These are phyloP conservation scores for Hemaris fuciformis DNA, from an alignment of 2,888 invertebrate genomes.

Conservation along the genomic window DNA sequence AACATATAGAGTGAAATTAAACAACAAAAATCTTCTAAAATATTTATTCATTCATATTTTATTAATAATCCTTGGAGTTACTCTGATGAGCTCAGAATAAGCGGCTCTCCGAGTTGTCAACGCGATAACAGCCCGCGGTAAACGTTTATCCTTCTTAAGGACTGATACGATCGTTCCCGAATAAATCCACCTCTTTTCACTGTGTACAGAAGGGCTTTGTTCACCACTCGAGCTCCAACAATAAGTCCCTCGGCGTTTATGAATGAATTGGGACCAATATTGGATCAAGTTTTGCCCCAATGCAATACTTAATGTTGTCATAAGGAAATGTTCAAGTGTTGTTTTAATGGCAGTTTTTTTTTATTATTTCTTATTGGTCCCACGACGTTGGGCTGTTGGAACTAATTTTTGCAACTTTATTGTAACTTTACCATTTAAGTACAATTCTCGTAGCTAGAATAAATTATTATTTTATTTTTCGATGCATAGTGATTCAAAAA, in stretches of 20 bases:
- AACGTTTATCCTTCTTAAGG: conserved; percentile 32
- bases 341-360: background rate
- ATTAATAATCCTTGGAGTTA: background rate
- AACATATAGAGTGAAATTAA: background rate
- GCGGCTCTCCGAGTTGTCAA: conserved; percentile 19
- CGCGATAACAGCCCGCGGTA: conserved; percentile 21
- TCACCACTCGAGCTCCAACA: conserved; percentile 14
- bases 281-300: background rate
- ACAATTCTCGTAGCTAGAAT: no score
- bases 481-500: no score
- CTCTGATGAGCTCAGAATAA: conserved; percentile 17
- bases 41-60: background rate
- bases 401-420: no score
- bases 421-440: no score
- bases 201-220: conserved; percentile 29
- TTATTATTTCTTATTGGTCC: background rate
- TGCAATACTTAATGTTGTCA: background rate
- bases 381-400: no score
- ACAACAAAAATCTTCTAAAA: background rate
- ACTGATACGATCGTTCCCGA: conserved; percentile 32
- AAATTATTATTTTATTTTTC: no score
- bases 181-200: conserved; percentile 37
- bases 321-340: background rate
- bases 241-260: conserved; percentile 30
- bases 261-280: background rate